Evolutionary conservation across 2,888 invertebrate species (phyloP).

Genomic region (Marronus borbonicus): DNA sequence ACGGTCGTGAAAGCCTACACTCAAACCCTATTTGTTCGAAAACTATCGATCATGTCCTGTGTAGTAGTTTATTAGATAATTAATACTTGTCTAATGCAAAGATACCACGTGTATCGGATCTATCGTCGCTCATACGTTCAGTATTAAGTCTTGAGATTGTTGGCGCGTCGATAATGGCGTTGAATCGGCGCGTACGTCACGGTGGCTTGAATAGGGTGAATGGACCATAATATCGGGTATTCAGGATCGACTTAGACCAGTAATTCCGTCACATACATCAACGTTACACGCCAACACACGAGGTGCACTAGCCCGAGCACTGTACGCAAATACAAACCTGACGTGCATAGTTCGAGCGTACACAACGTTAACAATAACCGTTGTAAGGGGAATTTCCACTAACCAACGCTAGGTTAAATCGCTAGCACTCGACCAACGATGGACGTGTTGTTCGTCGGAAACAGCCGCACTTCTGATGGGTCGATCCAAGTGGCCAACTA

Average conservation of each 20-base stretch:
- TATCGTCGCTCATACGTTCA: neutral
- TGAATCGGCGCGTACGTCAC: slow-evolving; percentile 26
- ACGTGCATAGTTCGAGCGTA: neutral
- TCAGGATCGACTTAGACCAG: slow-evolving; percentile 24
- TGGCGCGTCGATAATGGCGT: slow-evolving; percentile 16
- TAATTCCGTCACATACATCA: slow-evolving; percentile 42
- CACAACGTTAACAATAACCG: slow-evolving; percentile 17
- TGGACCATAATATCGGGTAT: slow-evolving; percentile 31
- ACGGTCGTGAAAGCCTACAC: no score
- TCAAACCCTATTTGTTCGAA: no score
- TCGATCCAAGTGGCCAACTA: neutral
- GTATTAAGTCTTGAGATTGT: neutral
- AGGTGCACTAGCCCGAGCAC: neutral
- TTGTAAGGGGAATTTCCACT: slow-evolving; percentile 3
- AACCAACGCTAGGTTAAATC: neutral
- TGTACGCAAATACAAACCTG: neutral
- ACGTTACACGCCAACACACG: slow-evolving; percentile 6
- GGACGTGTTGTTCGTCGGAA: slow-evolving; percentile 5
- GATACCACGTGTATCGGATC: neutral
- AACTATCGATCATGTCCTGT: no score
- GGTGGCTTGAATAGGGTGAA: slow-evolving; percentile 21
- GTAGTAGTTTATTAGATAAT: no score
- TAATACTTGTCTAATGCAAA: neutral
- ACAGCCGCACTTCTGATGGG: slow-evolving; percentile 5
- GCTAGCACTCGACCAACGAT: neutral